These are phyloP conservation scores for Osmerus eperlanus DNA, from an alignment of 2,113 vertebrate species.

Conservation along the genomic window DNA sequence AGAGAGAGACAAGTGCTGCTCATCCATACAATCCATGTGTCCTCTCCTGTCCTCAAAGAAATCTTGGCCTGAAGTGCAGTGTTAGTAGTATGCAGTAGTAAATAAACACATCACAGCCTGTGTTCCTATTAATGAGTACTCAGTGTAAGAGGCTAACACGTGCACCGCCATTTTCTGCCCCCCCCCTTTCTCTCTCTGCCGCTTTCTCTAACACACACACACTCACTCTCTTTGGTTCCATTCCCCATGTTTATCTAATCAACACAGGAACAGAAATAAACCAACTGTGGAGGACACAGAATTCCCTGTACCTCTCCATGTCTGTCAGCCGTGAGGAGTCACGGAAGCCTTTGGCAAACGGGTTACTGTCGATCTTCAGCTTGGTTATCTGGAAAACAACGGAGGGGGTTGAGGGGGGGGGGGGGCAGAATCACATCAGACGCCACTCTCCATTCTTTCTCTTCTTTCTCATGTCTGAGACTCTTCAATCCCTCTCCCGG, in stretches of 20 bases:
- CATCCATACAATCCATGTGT: too few species aligned
- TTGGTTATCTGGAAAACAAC: slow-evolving; percentile 89
- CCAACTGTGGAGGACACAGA: slow-evolving; percentile 68
- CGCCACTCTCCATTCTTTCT: not conserved
- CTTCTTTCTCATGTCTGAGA: not conserved
- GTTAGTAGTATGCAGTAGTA: not conserved
- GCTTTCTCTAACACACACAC: slow-evolving; percentile 12
- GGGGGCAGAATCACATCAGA: slow-evolving; percentile 8
- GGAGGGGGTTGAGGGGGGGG: not conserved
- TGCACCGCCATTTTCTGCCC: not conserved
- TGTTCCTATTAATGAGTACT: slow-evolving; percentile 37
- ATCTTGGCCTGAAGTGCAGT: too few species aligned
- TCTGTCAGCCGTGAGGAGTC: slow-evolving; percentile 98
- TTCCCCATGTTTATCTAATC: slow-evolving; percentile 63
- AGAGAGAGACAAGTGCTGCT: too few species aligned
- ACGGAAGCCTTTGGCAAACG: slow-evolving; percentile 98
- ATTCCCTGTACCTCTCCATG: slow-evolving; percentile 96
- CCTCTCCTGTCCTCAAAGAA: too few species aligned
- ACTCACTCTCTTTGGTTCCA: slow-evolving; percentile 18
- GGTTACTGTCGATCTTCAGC: slow-evolving; percentile 99
- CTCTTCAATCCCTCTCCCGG: slow-evolving; percentile 1
- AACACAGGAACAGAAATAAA: slow-evolving; percentile 43
- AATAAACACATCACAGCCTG: slow-evolving; percentile 26
- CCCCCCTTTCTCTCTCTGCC: not conserved
- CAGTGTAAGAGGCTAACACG: not conserved